A percentile compares a stretch with the other conserved stretches of the same genome.
Evolutionary conservation across 2,888 invertebrate genomes (phyloP).

Genomic region (Cryptus viduatorius): DNA sequence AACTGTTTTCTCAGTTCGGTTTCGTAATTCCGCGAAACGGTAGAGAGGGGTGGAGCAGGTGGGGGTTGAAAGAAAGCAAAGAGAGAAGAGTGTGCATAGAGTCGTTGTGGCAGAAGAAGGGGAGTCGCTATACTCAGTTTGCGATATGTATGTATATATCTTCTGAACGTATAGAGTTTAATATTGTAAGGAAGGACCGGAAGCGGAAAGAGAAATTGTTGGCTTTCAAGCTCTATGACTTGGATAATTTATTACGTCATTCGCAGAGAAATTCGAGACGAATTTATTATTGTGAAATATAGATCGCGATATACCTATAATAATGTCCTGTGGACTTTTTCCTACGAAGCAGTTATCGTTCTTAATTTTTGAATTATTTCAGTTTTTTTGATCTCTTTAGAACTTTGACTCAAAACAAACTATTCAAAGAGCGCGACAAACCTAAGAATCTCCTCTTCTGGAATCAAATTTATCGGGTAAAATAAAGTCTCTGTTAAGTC

Average conservation of each 20-base stretch:
- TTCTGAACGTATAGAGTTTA: constrained; percentile 17
- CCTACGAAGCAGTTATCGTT: too few species aligned
- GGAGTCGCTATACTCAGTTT: constrained; percentile 1
- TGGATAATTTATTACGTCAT: constrained; percentile 52
- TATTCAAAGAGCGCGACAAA: too few species aligned
- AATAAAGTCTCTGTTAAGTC: too few species aligned
- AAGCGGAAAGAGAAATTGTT: constrained; percentile 53
- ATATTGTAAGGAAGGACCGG: constrained; percentile 40
- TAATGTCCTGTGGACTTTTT: neutral
- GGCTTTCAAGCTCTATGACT: constrained; percentile 46
- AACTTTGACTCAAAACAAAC: too few species aligned
- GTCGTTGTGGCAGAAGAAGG: constrained; percentile 22
- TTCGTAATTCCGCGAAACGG: constrained; percentile 47
- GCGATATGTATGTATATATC: neutral
- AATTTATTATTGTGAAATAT: constrained; percentile 1
- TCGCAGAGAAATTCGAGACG: constrained; percentile 15
- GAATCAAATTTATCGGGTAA: too few species aligned
- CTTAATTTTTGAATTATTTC: too few species aligned
- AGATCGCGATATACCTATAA: neutral
- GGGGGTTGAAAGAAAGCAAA: constrained; percentile 1
- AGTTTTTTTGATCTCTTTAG: too few species aligned
- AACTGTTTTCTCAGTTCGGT: constrained; percentile 50
- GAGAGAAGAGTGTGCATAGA: constrained; percentile 26
- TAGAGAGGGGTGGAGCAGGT: neutral
- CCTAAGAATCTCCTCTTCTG: too few species aligned